Conservation (phyloP, 37 sponge, comb jelly and placozoan genomes). For the Cliona cf. orientalis region DNA sequence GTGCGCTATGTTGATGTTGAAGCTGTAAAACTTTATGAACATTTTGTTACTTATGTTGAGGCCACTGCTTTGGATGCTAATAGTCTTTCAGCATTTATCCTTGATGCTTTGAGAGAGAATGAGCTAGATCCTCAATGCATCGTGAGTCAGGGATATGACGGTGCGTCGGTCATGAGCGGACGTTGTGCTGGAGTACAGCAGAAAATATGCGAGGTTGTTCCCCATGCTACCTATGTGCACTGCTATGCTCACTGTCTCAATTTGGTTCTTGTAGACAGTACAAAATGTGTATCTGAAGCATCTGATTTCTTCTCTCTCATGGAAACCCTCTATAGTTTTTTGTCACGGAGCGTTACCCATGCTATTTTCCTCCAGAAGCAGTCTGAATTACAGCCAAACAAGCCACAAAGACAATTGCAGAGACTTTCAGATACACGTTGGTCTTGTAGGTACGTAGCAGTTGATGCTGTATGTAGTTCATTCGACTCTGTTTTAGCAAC, state of each 20-base stretch:
- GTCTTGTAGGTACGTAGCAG: slow-evolving; percentile 71
- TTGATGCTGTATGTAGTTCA: slow-evolving; percentile 53
- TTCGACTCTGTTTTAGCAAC: slow-evolving; percentile 72
- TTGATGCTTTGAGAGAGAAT: slow-evolving; percentile 41
- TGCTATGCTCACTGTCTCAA: slow-evolving; percentile 74
- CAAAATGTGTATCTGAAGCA: slow-evolving; percentile 54
- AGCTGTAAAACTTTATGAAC: slow-evolving; percentile 51
- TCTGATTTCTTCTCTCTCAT: slow-evolving; percentile 60
- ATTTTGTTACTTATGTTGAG: slow-evolving; percentile 56
- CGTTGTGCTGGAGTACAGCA: slow-evolving; percentile 63
- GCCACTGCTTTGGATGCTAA: slow-evolving; percentile 49
- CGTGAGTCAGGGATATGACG: slow-evolving; percentile 72
- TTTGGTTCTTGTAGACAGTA: slow-evolving; percentile 68
- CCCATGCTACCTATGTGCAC: slow-evolving; percentile 65
- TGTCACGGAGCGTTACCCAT: slow-evolving; percentile 54
- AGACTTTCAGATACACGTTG: slow-evolving; percentile 78
- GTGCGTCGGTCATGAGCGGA: slow-evolving; percentile 82
- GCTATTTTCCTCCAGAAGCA: slow-evolving; percentile 57
- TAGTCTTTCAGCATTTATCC: slow-evolving; percentile 64
- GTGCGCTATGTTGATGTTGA: slow-evolving; percentile 70
- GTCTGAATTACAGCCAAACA: slow-evolving; percentile 51
- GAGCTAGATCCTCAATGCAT: slow-evolving; percentile 34
- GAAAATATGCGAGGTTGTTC: slow-evolving; percentile 52
- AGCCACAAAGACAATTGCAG: slow-evolving; percentile 52
- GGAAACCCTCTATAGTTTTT: slow-evolving; percentile 56